Conservation (phyloP, 2,113 vertebrate genomes). For the Actinemys pallida region DNA sequence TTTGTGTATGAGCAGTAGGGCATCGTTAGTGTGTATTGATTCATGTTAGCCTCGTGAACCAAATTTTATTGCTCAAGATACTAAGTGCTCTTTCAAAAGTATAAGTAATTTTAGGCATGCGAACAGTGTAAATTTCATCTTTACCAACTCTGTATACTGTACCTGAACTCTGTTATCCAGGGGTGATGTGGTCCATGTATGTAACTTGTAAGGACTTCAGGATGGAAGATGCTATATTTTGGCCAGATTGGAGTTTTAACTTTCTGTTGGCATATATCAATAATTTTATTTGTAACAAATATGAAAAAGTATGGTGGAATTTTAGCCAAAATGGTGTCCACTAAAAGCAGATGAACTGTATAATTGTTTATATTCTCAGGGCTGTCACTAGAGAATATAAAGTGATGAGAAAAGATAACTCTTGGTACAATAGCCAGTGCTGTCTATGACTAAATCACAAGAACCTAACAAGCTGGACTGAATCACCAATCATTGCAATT, state of each 20-base stretch:
- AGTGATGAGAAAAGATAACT: background rate
- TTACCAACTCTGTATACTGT: background rate
- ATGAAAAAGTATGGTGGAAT: background rate
- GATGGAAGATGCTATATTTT: background rate
- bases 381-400: background rate
- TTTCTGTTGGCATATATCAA: background rate
- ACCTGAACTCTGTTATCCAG: background rate
- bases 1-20: background rate
- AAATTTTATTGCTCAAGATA: background rate
- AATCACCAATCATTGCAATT: conserved; percentile 4
- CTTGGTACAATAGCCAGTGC: background rate
- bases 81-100: background rate
- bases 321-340: background rate
- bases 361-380: background rate
- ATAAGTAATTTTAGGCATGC: background rate
- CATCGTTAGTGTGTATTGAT: background rate
- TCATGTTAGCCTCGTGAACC: background rate
- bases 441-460: conserved; percentile 16
- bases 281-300: background rate
- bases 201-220: background rate
- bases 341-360: background rate
- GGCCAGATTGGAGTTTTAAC: background rate
- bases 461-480: conserved; percentile 12
- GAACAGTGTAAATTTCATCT: background rate
- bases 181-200: background rate